Percentiles rank a stretch among this genome's conserved stretches.
phyloP scores from a whole-genome alignment of 2,113 vertebrate genomes.

The Strix uralensis region DNA sequence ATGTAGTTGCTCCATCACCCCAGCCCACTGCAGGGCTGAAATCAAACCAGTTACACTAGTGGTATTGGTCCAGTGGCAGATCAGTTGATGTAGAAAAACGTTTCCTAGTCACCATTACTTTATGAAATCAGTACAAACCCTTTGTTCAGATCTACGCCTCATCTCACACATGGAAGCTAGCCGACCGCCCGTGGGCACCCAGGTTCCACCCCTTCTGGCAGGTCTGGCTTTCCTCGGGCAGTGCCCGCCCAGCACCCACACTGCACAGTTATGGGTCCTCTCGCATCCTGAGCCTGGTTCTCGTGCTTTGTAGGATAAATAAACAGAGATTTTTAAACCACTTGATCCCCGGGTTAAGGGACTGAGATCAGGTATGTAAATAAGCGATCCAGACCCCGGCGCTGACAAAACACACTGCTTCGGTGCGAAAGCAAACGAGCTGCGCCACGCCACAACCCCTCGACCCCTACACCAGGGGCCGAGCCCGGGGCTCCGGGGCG shows the following conservation, averaged over 20 bases:
- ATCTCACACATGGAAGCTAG: rapidly evolving
- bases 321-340: rapidly evolving
- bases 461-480: not conserved
- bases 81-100: rapidly evolving
- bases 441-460: not conserved
- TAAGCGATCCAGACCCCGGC: rapidly evolving
- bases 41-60: not conserved
- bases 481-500: not conserved
- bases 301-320: rapidly evolving
- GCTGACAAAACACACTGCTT: rapidly evolving
- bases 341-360: too few relatives aligned
- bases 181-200: rapidly evolving
- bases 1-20: not conserved
- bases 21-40: not conserved
- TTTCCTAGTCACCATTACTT: not conserved
- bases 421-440: rapidly evolving
- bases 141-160: rapidly evolving
- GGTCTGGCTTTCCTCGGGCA: rapidly evolving
- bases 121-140: not conserved
- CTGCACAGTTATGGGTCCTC: rapidly evolving
- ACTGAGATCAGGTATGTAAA: rapidly evolving
- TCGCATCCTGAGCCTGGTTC: rapidly evolving
- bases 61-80: not conserved
- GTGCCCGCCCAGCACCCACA: rapidly evolving
- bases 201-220: too few relatives aligned